Conservation (phyloP, 2,888 invertebrate species). For the Tigriopus californicus region DNA sequence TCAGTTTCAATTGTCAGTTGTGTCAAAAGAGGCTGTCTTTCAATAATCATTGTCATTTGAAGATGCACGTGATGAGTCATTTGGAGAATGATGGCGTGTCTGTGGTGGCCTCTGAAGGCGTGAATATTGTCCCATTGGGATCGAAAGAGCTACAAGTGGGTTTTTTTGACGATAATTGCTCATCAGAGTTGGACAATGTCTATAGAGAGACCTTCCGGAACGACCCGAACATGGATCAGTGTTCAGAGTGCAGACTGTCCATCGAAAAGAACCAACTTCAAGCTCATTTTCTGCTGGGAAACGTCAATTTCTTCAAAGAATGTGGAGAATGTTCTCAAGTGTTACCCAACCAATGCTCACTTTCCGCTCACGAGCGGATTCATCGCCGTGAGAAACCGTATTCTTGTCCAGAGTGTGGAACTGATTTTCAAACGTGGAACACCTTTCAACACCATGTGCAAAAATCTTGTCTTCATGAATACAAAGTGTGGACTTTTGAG, state of each 20-base stretch:
- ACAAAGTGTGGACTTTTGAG: not conserved
- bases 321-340: conserved; percentile 47
- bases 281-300: not conserved
- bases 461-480: not conserved
- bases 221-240: not conserved
- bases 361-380: conserved; percentile 74
- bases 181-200: not conserved
- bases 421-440: not conserved
- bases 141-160: not conserved
- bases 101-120: not conserved
- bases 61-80: not conserved
- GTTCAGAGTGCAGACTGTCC: not conserved
- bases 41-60: conserved; percentile 3
- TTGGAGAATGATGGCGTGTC: not conserved
- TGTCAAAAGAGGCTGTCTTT: not conserved
- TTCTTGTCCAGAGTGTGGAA: conserved; percentile 67
- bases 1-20: not conserved
- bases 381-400: conserved; percentile 61
- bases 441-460: conserved; percentile 6
- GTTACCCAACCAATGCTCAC: conserved; percentile 66
- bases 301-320: not conserved
- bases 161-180: not conserved
- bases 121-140: not conserved
- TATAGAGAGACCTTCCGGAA: not conserved
- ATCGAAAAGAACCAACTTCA: not conserved